Evolutionary conservation across 2,888 invertebrate genomes (phyloP), one percentile per base, ranked within the genome.

Genomic region (Tipula helvola): DNA sequence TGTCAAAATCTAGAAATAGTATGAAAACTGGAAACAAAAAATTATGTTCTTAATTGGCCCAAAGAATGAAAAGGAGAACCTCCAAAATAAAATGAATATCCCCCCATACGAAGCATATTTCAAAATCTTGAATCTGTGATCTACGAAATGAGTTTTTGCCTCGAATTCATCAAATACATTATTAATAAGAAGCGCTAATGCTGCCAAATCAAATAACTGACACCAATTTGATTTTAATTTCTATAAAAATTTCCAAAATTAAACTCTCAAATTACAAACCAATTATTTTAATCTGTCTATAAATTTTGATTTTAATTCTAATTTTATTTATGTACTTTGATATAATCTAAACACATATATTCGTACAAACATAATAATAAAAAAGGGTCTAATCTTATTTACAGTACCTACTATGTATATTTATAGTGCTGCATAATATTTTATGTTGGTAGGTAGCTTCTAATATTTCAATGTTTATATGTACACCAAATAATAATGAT

Each of bases 191-290:
- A 36, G n/a, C 39, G 36, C 39, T 83, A 36, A 83, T 83, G 10
- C 36, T 83, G 10, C 36, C 12, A 83, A 36, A 36, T 7, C 7
- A 57, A 18, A 3, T 7, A 57, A 57, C 16, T 16, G 52, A 57
- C 52, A 57, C 44, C 7, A 57, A 57, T 5, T 16, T 5, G 7
- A 10, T 71, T 71, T 71, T 71, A 28, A 8, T 84, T 84, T 28
- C 4, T 83, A 12, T n/a, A 16, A 39, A 85, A 39, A 39, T 36
- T 36, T 36, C 36, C 36, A n/a, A 36, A 84, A 84, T 84, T 3
- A 39, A 84, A 84, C 16, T 84, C 84, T 84, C 84, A 84, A 84
- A 84, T 84, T 84, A 84, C 84, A 39, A 84, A 84, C 84, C 84
- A 84, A 84, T 84, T 84, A 84, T 84, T 84, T 36, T 84, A 84